A percentile compares a stretch with the other conserved stretches of the same genome.
These are phyloP conservation scores for Stenoptilia bipunctidactyla DNA, from an alignment of 2,888 invertebrate genomes.

Conservation along the genomic window DNA sequence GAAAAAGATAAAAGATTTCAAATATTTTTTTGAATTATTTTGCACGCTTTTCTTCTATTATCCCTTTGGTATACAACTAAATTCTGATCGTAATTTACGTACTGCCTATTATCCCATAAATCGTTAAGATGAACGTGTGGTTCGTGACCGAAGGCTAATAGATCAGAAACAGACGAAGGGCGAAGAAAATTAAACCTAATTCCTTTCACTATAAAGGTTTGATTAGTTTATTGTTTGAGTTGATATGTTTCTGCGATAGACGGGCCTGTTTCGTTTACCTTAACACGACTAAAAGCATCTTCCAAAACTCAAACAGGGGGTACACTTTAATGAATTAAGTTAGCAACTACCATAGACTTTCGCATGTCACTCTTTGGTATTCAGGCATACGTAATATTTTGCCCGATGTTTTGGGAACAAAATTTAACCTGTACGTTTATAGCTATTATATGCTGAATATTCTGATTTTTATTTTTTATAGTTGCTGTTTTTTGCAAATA, in stretches of 20 bases:
- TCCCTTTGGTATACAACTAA: background rate
- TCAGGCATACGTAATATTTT: too few relatives aligned
- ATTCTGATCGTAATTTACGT: background rate
- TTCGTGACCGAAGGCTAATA: background rate
- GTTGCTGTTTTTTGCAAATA: too few relatives aligned
- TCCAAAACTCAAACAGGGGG: constrained; percentile 52
- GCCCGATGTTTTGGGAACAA: too few relatives aligned
- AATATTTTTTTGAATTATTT: too few relatives aligned
- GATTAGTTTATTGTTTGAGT: background rate
- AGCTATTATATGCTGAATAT: too few relatives aligned
- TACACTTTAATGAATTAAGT: constrained; percentile 64
- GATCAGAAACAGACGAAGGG: background rate
- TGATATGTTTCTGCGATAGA: background rate
- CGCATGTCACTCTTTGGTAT: constrained; percentile 41
- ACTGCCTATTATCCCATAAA: background rate
- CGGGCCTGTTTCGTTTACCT: constrained; percentile 25
- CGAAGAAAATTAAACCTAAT: too few relatives aligned
- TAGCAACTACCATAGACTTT: constrained; percentile 46
- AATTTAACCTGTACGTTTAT: too few relatives aligned
- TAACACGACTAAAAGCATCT: constrained; percentile 35
- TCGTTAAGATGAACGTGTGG: constrained; percentile 1
- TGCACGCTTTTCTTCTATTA: too few relatives aligned
- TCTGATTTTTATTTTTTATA: too few relatives aligned
- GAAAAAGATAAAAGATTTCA: too few relatives aligned
- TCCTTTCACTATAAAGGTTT: too few relatives aligned